These are phyloP conservation scores for Subanguina moxae DNA, from an alignment of 1,140 invertebrate genomes.

Conservation along the genomic window DNA sequence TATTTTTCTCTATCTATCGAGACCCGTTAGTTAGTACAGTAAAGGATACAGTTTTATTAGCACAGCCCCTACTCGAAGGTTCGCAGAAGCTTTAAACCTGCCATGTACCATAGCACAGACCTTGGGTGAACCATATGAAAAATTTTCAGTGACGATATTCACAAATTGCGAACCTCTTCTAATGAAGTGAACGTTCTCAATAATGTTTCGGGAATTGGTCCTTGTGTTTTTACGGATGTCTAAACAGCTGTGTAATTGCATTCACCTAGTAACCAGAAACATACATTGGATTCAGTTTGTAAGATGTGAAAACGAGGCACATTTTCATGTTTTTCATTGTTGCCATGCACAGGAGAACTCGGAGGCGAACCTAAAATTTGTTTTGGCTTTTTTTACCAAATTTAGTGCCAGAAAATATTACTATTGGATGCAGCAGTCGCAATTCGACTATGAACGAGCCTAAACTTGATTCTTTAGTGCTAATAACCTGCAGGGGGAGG, in stretches of 20 bases:
- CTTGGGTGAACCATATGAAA: too few species aligned
- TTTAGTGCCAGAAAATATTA: not conserved
- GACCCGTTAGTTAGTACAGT: too few species aligned
- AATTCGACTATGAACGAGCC: not conserved
- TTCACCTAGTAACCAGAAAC: not conserved
- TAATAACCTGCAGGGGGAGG: too few species aligned
- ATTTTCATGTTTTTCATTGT: conserved; percentile 9
- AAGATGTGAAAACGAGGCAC: conserved; percentile 34
- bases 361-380: conserved; percentile 45
- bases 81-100: too few species aligned
- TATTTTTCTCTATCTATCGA: too few species aligned
- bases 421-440: not conserved
- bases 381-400: conserved; percentile 7
- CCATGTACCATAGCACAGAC: too few species aligned
- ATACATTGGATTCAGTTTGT: conserved; percentile 17
- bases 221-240: conserved; percentile 29
- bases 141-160: too few species aligned
- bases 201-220: conserved; percentile 43
- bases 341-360: conserved; percentile 13
- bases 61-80: too few species aligned
- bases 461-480: too few species aligned
- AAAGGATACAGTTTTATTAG: too few species aligned
- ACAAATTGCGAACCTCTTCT: conserved; percentile 39
- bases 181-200: conserved; percentile 47
- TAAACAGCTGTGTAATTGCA: conserved; percentile 17